Conservation (phyloP, 2,888 invertebrate species). For the Harpagoxenus sublaevis region DNA sequence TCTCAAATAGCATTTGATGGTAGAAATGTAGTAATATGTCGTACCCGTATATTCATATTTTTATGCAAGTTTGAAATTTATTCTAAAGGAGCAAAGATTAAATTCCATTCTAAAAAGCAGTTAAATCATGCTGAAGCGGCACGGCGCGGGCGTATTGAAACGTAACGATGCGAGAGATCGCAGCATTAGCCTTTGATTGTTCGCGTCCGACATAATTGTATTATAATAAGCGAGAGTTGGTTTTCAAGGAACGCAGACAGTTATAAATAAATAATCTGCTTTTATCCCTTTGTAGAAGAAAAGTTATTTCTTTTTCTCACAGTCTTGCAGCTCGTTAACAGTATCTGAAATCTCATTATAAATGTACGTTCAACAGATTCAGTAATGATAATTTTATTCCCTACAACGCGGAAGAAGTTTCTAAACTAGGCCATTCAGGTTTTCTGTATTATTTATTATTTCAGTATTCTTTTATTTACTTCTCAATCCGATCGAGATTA, state of each 20-base stretch:
- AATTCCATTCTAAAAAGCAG: slow-evolving; percentile 17
- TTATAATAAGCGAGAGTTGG: slow-evolving; percentile 29
- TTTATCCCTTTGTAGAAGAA: slow-evolving; percentile 54
- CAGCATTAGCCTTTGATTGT: slow-evolving; percentile 21
- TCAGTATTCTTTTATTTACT: slow-evolving; percentile 38
- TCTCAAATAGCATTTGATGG: neutral
- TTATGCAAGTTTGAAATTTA: neutral
- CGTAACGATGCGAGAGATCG: slow-evolving; percentile 2
- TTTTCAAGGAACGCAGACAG: slow-evolving; percentile 27
- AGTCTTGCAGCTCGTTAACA: slow-evolving; percentile 67
- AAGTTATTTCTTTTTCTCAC: slow-evolving; percentile 57
- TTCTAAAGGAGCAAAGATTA: neutral
- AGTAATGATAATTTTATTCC: slow-evolving; percentile 58
- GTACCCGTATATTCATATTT: neutral
- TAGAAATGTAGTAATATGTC: neutral
- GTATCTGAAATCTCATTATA: slow-evolving; percentile 69
- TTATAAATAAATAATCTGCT: slow-evolving; percentile 68
- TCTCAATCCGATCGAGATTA: no score
- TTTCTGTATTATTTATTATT: slow-evolving; percentile 18
- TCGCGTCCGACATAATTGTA: slow-evolving; percentile 11
- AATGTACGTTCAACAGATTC: slow-evolving; percentile 65
- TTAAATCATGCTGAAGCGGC: neutral
- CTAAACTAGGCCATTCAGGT: slow-evolving; percentile 9
- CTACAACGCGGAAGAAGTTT: slow-evolving; percentile 30
- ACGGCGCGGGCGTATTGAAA: neutral